phyloP scores from a whole-genome alignment of 2,797 vertebrate genomes.

The Cossypha heuglini region DNA sequence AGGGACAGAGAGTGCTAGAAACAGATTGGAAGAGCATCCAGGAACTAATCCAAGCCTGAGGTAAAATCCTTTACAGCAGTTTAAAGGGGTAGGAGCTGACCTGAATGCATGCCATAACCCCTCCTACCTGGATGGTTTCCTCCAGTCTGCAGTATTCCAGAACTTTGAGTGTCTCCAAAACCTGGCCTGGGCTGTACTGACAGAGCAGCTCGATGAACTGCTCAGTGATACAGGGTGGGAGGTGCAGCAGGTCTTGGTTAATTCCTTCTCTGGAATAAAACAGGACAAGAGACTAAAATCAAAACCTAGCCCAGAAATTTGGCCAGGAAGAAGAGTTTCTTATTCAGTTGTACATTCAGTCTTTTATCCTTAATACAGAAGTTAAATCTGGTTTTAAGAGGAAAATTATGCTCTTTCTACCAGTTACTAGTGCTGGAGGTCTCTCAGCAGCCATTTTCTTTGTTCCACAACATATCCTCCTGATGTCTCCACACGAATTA shows the following conservation, averaged over 20 bases:
- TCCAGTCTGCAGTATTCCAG: constrained; percentile 90
- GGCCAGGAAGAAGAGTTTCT: neutral
- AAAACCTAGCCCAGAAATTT: neutral
- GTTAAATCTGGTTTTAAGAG: neutral
- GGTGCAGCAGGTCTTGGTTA: constrained; percentile 71
- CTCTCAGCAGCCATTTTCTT: neutral
- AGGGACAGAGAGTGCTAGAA: neutral
- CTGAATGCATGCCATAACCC: neutral
- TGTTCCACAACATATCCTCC: neutral
- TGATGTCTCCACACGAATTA: neutral
- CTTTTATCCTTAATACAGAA: neutral
- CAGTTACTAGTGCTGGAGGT: neutral
- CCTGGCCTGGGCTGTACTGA: constrained; percentile 82
- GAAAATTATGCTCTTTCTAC: neutral
- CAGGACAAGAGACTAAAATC: neutral
- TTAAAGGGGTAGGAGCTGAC: neutral
- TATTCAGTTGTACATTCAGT: accelerated
- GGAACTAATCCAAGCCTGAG: neutral
- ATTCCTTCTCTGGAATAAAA: constrained; percentile 81
- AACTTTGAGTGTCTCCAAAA: constrained; percentile 82
- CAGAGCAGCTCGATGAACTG: constrained; percentile 87
- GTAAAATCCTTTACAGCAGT: neutral
- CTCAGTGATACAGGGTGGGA: constrained; percentile 82
- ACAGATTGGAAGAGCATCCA: neutral
- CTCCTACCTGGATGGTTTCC: constrained; percentile 86